These are phyloP conservation scores for Pelochelys cantorii DNA, from an alignment of 2,797 vertebrate species.

Conservation along the genomic window DNA sequence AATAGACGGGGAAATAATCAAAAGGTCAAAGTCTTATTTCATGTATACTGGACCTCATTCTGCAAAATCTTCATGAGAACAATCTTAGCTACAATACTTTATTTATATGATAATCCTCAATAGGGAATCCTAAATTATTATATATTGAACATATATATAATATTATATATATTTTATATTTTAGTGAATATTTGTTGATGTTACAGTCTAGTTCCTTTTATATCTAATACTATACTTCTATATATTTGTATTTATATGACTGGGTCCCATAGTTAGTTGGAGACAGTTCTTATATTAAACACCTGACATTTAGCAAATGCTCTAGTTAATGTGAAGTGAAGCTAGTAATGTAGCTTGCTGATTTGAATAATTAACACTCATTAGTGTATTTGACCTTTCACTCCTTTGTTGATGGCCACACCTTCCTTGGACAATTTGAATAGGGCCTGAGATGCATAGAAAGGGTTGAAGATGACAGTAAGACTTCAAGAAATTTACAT, in stretches of 20 bases:
- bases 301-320: neutral
- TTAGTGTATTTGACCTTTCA: neutral
- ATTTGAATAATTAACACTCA: neutral
- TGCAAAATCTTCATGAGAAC: neutral
- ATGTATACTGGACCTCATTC: neutral
- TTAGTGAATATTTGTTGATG: constrained; percentile 3
- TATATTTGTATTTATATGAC: neutral
- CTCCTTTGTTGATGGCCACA: neutral
- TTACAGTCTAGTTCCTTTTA: neutral
- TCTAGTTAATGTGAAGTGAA: neutral
- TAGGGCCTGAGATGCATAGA: neutral
- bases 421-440: constrained; percentile 11
- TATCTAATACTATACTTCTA: neutral
- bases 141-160: neutral
- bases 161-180: too few species aligned
- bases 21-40: neutral
- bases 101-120: neutral
- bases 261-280: neutral
- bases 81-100: neutral
- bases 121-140: neutral
- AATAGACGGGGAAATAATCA: neutral
- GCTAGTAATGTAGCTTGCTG: neutral
- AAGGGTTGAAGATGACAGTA: neutral
- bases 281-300: neutral
- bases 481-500: constrained; percentile 19